These are phyloP conservation scores for Alitta virens DNA, from an alignment of 2,888 invertebrate species.

Conservation along the genomic window DNA sequence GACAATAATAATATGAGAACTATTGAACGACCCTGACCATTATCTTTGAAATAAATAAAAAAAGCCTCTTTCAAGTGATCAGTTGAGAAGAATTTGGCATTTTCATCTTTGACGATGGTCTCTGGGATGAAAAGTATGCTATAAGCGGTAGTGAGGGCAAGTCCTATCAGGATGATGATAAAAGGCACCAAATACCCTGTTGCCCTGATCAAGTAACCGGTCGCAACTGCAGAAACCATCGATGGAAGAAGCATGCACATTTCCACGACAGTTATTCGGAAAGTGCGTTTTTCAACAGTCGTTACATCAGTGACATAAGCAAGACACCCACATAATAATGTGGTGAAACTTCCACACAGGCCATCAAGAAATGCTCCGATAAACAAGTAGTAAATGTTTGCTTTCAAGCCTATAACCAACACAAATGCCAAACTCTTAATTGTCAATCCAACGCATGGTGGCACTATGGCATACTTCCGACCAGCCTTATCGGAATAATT, in stretches of 20 bases:
- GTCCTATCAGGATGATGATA: neutral
- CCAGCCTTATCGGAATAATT: conserved; percentile 23
- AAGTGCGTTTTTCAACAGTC: neutral
- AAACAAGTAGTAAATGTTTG: conserved; percentile 12
- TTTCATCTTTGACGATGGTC: neutral
- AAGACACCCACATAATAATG: conserved; percentile 18
- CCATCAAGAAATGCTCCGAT: conserved; percentile 6
- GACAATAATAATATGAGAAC: neutral
- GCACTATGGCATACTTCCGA: conserved; percentile 22
- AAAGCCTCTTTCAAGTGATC: neutral
- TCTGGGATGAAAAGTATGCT: conserved; percentile 18
- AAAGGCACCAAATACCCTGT: conserved; percentile 12
- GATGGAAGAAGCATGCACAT: conserved; percentile 14
- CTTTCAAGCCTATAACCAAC: conserved; percentile 8
- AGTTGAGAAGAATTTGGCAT: neutral
- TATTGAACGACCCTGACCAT: neutral
- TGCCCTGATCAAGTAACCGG: neutral
- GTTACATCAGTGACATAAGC: conserved; percentile 22
- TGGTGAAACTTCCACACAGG: conserved; percentile 4
- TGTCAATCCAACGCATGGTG: conserved; percentile 20
- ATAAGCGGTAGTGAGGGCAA: conserved; percentile 10
- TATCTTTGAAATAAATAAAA: neutral
- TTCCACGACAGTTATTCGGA: conserved; percentile 22
- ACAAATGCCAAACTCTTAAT: conserved; percentile 1
- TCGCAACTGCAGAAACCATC: conserved; percentile 8